These are phyloP conservation scores for Tenthredo notha DNA, from an alignment of 2,888 invertebrate genomes.

Conservation along the genomic window DNA sequence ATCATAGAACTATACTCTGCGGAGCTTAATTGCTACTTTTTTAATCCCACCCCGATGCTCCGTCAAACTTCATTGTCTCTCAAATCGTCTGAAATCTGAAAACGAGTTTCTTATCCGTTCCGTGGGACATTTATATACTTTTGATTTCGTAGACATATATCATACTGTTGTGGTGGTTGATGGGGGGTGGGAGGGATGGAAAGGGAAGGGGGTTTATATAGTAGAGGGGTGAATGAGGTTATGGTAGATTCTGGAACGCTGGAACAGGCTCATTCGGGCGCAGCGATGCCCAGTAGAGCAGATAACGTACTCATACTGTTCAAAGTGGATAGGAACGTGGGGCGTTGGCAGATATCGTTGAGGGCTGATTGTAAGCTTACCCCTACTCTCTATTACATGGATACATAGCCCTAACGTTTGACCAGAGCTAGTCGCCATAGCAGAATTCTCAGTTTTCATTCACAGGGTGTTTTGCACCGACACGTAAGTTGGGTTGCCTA, in stretches of 20 bases:
- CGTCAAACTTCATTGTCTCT: neutral
- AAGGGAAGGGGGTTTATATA: neutral
- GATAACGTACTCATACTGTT: conserved; percentile 49
- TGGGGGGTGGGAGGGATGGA: neutral
- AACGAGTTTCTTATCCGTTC: neutral
- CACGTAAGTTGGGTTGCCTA: neutral
- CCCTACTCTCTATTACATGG: neutral
- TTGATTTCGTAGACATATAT: neutral
- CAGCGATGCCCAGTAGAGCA: conserved; percentile 37
- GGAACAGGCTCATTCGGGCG: conserved; percentile 31
- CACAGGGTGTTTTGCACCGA: neutral
- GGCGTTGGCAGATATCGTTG: conserved; percentile 47
- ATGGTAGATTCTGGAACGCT: conserved; percentile 23
- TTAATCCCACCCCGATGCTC: neutral
- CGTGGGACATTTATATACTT: neutral
- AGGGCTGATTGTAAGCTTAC: conserved; percentile 44
- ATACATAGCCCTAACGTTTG: conserved; percentile 19
- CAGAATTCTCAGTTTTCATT: conserved; percentile 3
- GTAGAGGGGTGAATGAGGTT: neutral
- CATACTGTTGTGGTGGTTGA: neutral
- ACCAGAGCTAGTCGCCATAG: neutral
- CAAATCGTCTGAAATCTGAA: neutral
- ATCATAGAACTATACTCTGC: neutral
- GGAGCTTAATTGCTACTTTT: neutral
- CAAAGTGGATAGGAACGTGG: conserved; percentile 27